These are phyloP conservation scores for Oikopleura vanhoeffeni DNA, from an alignment of 23 tunicate species.

Conservation along the genomic window DNA sequence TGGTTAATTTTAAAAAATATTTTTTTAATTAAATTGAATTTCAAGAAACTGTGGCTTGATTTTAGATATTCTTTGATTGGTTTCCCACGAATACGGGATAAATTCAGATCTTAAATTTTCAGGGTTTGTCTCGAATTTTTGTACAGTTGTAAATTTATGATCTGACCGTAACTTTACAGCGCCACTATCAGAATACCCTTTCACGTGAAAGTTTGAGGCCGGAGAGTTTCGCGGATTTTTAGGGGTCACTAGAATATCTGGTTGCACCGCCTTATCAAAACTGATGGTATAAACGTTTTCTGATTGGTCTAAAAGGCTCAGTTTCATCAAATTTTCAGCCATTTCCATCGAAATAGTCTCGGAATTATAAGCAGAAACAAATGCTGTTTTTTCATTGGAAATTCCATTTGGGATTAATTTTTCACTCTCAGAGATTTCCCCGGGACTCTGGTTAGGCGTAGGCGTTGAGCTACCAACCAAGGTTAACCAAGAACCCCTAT, in stretches of 20 bases:
- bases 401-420: no score
- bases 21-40: background rate
- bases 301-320: no score
- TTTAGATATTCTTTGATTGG: background rate
- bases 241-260: background rate
- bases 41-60: background rate
- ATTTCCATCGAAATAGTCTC: no score
- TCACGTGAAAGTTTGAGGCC: background rate
- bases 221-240: background rate
- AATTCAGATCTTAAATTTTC: background rate
- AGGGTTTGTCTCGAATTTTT: background rate
- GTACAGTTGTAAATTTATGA: background rate
- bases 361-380: no score
- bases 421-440: no score
- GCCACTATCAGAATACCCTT: background rate
- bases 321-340: no score
- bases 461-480: background rate
- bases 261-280: no score
- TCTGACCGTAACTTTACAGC: background rate
- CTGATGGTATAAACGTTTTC: no score
- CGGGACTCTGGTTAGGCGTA: no score
- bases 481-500: background rate
- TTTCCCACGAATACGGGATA: background rate
- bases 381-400: no score
- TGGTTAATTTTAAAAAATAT: background rate